A percentile compares a stretch with the other conserved stretches of the same genome.
phyloP scores from a whole-genome alignment of 2,797 vertebrate species.

The Mus spretus region DNA sequence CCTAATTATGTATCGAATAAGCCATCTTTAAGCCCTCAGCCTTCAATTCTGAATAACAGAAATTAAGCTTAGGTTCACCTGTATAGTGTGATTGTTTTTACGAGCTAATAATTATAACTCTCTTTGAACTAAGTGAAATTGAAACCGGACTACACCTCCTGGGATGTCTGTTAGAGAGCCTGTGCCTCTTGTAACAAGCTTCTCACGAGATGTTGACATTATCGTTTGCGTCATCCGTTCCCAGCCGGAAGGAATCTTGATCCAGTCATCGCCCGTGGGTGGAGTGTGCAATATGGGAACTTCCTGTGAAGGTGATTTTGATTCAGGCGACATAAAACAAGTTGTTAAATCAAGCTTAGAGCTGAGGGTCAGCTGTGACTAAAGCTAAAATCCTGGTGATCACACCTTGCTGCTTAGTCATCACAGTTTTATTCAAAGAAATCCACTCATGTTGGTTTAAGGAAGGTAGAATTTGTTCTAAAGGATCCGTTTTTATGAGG shows the following conservation, averaged over 20 bases:
- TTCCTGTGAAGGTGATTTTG: background rate
- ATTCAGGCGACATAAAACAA: constrained; percentile 19
- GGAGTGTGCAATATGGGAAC: background rate
- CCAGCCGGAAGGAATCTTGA: background rate
- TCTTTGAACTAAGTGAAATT: constrained; percentile 39
- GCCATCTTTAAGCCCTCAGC: background rate
- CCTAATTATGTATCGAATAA: background rate
- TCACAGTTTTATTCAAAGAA: background rate
- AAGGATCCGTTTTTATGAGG: background rate
- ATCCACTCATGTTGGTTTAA: background rate
- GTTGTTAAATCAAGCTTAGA: background rate
- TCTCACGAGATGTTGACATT: background rate
- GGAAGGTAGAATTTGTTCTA: background rate
- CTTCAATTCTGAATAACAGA: constrained; percentile 26
- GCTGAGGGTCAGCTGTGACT: background rate
- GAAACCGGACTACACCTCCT: background rate
- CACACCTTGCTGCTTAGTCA: background rate
- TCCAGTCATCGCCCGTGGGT: background rate
- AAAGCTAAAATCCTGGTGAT: background rate
- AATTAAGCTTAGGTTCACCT: constrained; percentile 29
- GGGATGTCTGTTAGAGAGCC: background rate
- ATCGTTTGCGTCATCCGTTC: background rate
- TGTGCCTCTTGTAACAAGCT: background rate
- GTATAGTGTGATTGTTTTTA: constrained; percentile 20
- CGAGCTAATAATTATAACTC: background rate